A percentile compares a stretch with the other conserved stretches of the same genome.
Evolutionary conservation across 2,113 vertebrate species (phyloP).

Genomic region (Cariama cristata): DNA sequence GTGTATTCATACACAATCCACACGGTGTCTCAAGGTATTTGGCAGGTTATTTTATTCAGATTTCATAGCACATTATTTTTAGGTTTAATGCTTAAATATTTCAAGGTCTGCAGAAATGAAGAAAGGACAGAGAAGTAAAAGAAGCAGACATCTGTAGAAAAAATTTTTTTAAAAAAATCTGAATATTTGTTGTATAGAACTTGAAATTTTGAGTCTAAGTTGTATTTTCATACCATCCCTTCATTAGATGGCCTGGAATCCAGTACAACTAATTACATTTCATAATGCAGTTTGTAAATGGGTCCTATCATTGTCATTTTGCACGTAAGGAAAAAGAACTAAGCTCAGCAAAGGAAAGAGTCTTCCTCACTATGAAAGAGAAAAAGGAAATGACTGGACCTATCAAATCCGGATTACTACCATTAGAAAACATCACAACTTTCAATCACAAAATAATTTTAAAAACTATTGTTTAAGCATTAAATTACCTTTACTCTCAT

Average conservation of each 20-base stretch:
- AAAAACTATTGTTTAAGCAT: neutral
- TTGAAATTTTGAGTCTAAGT: neutral
- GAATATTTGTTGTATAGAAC: neutral
- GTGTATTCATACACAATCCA: too few relatives aligned
- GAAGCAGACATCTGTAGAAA: neutral
- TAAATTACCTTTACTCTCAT: conserved; percentile 79
- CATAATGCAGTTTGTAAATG: neutral
- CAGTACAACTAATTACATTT: neutral
- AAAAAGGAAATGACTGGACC: neutral
- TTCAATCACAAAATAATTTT: neutral
- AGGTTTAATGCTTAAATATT: neutral
- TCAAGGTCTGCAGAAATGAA: neutral
- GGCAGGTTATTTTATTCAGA: neutral
- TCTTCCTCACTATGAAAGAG: neutral
- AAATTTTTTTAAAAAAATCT: neutral
- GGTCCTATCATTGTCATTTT: neutral
- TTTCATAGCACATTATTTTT: neutral
- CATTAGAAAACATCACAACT: neutral
- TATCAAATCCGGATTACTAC: neutral
- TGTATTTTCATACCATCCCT: neutral
- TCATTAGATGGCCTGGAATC: neutral
- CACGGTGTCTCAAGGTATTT: neutral
- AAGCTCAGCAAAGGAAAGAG: neutral
- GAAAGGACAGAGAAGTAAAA: neutral
- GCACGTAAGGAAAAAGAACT: neutral